These are phyloP conservation scores for Plectrocnemia conspersa DNA, from an alignment of 1,140 invertebrate species.

Conservation along the genomic window DNA sequence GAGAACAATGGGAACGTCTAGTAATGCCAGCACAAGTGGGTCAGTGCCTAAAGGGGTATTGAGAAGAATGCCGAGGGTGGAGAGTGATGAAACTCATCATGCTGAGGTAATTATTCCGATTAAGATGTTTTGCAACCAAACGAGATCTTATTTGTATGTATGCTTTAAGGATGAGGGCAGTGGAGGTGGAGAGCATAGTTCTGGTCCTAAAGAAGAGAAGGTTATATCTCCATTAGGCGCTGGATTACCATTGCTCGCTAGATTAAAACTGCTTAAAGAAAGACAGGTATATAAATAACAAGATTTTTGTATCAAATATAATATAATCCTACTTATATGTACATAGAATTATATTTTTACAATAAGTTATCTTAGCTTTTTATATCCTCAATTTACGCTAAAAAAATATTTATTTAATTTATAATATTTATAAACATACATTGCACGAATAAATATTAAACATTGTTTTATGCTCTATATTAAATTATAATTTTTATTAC, in stretches of 20 bases:
- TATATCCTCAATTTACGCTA: no score
- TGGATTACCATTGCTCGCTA: constrained; percentile 72
- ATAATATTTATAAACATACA: no score
- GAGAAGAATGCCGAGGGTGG: constrained; percentile 64
- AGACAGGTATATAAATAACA: constrained; percentile 60
- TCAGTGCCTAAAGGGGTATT: constrained; percentile 53
- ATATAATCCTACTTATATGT: neutral
- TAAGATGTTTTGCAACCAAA: neutral
- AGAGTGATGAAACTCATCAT: constrained; percentile 59
- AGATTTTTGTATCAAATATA: constrained; percentile 20
- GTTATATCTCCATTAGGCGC: constrained; percentile 69
- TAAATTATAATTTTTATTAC: no score
- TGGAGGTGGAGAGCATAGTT: constrained; percentile 49
- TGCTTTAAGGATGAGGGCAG: constrained; percentile 47
- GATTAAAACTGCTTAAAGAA: constrained; percentile 75
- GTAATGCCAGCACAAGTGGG: constrained; percentile 46
- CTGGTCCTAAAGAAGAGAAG: constrained; percentile 53
- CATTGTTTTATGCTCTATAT: no score
- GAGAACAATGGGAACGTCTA: constrained; percentile 51
- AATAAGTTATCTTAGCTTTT: constrained; percentile 7
- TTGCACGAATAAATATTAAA: no score
- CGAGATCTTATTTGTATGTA: constrained; percentile 22
- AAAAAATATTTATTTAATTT: neutral
- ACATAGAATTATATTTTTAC: neutral
- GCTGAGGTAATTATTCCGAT: constrained; percentile 25